Percentiles rank a stretch among this genome's conserved stretches.
These are phyloP conservation scores for Clepsis dumicolana DNA, from an alignment of 2,888 invertebrate species.

Conservation along the genomic window DNA sequence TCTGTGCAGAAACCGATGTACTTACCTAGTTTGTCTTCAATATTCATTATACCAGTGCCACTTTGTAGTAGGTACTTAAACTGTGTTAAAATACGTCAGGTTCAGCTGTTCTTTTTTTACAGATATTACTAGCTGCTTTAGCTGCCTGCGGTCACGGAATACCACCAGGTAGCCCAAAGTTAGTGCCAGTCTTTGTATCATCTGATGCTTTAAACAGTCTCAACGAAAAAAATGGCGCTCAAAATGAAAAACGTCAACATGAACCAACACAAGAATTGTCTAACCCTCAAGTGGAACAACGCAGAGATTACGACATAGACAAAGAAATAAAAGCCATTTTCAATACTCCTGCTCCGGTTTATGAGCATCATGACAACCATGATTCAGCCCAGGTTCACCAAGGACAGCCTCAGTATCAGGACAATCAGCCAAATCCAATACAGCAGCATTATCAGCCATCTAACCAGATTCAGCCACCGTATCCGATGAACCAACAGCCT, in stretches of 20 bases:
- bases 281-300: conserved; percentile 25
- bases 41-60: too few relatives aligned
- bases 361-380: conserved; percentile 20
- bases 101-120: conserved; percentile 9
- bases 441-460: not conserved
- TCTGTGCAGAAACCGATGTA: too few relatives aligned
- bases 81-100: not conserved
- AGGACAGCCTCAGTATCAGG: conserved; percentile 3
- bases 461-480: conserved; percentile 7
- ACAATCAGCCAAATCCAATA: not conserved
- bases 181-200: conserved; percentile 61
- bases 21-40: too few relatives aligned
- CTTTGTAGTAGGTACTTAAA: too few relatives aligned
- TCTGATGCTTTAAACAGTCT: conserved; percentile 58
- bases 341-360: conserved; percentile 28
- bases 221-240: conserved; percentile 50
- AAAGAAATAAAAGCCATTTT: conserved; percentile 14
- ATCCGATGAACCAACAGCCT: conserved; percentile 17
- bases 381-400: not conserved
- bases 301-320: conserved; percentile 1
- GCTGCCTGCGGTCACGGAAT: not conserved
- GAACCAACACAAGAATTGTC: not conserved
- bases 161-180: conserved; percentile 27
- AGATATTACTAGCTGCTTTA: conserved; percentile 20
- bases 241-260: conserved; percentile 14